These are phyloP conservation scores for Episyrphus balteatus DNA, from an alignment of 1,140 invertebrate genomes.

Conservation along the genomic window DNA sequence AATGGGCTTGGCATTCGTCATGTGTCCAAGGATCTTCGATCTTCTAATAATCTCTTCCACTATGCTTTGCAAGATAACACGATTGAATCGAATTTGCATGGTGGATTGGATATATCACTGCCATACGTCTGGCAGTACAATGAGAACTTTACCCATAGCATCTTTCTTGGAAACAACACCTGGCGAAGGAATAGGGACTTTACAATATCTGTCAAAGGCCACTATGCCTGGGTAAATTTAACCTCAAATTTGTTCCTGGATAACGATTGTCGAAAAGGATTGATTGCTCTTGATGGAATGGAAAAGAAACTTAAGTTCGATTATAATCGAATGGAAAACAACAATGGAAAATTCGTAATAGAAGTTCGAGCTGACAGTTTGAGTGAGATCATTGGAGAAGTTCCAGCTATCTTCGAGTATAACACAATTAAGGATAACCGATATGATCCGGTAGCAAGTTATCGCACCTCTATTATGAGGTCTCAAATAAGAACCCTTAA, in stretches of 20 bases:
- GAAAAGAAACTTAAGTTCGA: constrained; percentile 86
- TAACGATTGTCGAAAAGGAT: constrained; percentile 71
- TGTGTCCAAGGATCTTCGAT: constrained; percentile 77
- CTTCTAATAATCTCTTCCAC: constrained; percentile 90
- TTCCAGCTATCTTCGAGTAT: constrained; percentile 63
- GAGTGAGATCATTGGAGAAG: constrained; percentile 79
- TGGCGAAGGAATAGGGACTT: constrained; percentile 81
- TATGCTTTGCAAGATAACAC: constrained; percentile 83
- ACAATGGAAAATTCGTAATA: constrained; percentile 75
- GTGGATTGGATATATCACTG: constrained; percentile 73
- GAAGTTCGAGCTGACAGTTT: constrained; percentile 86
- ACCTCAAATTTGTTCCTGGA: constrained; percentile 74
- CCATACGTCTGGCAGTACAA: constrained; percentile 94
- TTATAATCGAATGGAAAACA: constrained; percentile 66
- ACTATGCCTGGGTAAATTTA: constrained; percentile 78
- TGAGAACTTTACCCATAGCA: constrained; percentile 84
- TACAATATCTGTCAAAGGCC: constrained; percentile 74
- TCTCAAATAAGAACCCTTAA: neutral
- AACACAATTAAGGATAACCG: constrained; percentile 73
- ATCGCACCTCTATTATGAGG: neutral
- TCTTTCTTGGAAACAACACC: constrained; percentile 76
- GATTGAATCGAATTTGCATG: constrained; percentile 69
- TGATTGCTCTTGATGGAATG: constrained; percentile 86
- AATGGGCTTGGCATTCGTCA: constrained; percentile 79
- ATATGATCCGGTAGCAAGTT: constrained; percentile 25